Conservation (phyloP, 2,888 invertebrate species). For the Alentia gelatinosa region DNA sequence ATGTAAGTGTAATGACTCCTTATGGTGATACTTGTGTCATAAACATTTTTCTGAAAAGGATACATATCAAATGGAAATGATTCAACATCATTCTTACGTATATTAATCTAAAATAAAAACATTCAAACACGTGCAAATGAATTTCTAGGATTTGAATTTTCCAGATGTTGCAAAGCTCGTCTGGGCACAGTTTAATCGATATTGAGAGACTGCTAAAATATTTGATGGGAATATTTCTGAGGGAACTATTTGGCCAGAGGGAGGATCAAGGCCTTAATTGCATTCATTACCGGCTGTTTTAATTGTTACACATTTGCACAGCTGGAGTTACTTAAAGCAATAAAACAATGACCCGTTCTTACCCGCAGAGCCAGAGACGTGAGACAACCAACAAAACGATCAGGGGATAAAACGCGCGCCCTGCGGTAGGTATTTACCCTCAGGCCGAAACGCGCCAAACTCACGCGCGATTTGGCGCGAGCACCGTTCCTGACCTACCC, state of each 20-base stretch:
- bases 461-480: slow-evolving; percentile 27
- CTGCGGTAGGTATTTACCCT: slow-evolving; percentile 36
- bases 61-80: too few relatives aligned
- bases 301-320: not conserved
- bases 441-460: not conserved
- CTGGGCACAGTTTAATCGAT: too few relatives aligned
- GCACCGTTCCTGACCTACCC: slow-evolving; percentile 3
- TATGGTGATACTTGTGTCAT: too few relatives aligned
- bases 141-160: too few relatives aligned
- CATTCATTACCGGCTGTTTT: not conserved
- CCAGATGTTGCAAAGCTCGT: too few relatives aligned
- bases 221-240: not conserved
- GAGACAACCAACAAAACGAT: not conserved
- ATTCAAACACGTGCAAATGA: too few relatives aligned
- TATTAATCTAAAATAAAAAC: too few relatives aligned
- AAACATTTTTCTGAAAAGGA: too few relatives aligned
- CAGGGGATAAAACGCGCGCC: not conserved
- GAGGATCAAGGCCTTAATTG: not conserved
- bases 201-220: too few relatives aligned
- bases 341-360: not conserved
- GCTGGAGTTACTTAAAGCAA: not conserved
- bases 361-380: not conserved
- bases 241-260: not conserved
- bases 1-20: too few relatives aligned
- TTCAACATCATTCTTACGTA: too few relatives aligned